phyloP scores from a whole-genome alignment of 2,797 vertebrate species.

The Melanotaenia trifasciata region DNA sequence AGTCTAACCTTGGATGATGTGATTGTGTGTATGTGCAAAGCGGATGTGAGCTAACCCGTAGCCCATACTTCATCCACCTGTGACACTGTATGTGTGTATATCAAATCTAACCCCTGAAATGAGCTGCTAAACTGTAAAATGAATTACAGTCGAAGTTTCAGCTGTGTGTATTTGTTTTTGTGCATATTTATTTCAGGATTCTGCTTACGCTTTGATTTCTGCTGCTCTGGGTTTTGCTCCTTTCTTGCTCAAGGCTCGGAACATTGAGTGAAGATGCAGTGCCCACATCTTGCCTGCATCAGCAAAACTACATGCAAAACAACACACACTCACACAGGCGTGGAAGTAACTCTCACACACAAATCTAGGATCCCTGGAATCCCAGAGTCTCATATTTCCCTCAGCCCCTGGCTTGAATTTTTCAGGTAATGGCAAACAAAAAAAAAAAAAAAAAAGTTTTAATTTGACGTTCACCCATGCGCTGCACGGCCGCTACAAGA shows the following conservation, averaged over 20 bases:
- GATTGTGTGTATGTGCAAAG: conserved; percentile 11
- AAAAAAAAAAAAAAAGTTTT: conserved; percentile 39
- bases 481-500: background rate
- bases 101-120: conserved; percentile 40
- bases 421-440: conserved; percentile 33
- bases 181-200: conserved; percentile 67
- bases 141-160: conserved; percentile 32
- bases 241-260: conserved; percentile 60
- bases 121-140: conserved; percentile 56
- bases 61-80: conserved; percentile 27
- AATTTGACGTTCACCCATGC: conserved; percentile 33
- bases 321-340: conserved; percentile 36
- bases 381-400: conserved; percentile 13
- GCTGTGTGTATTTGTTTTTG: conserved; percentile 49
- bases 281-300: conserved; percentile 63
- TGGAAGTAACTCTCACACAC: conserved; percentile 13
- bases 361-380: conserved; percentile 36
- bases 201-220: conserved; percentile 69
- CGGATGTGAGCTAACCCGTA: conserved; percentile 21
- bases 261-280: conserved; percentile 53
- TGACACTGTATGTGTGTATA: conserved; percentile 33
- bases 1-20: conserved; percentile 40
- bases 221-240: conserved; percentile 57
- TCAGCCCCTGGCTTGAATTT: conserved; percentile 7
- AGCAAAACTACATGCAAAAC: conserved; percentile 76